Conservation (phyloP, 2,888 invertebrate species). For the Drosophila fulvimacula region DNA sequence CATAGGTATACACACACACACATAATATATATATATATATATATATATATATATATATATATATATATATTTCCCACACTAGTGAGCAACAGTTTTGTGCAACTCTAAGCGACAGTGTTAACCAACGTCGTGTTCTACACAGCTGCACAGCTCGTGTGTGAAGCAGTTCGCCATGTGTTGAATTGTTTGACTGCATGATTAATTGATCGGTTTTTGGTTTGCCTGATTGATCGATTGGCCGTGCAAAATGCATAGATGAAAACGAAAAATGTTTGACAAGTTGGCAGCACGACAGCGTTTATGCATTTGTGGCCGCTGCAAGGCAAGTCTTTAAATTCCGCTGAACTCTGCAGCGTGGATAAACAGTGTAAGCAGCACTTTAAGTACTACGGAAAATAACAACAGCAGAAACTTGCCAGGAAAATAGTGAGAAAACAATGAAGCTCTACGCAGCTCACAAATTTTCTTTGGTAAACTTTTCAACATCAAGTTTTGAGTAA, state of each 20-base stretch:
- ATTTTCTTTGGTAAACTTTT: slow-evolving; percentile 37
- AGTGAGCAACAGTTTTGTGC: neutral
- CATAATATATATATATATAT: too few relatives aligned
- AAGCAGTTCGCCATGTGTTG: neutral
- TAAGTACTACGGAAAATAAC: neutral
- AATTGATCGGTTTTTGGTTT: slow-evolving; percentile 17
- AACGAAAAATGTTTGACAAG: neutral
- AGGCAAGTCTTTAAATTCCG: neutral
- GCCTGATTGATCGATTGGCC: slow-evolving; percentile 28
- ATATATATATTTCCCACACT: too few relatives aligned
- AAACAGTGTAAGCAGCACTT: neutral
- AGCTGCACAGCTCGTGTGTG: neutral
- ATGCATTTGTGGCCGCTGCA: neutral
- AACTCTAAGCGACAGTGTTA: neutral
- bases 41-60: too few relatives aligned
- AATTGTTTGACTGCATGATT: slow-evolving; percentile 4
- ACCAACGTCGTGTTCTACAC: neutral
- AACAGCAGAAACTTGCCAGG: slow-evolving; percentile 23
- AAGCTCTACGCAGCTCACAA: slow-evolving; percentile 7
- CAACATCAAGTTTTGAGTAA: slow-evolving; percentile 7
- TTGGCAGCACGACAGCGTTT: slow-evolving; percentile 6
- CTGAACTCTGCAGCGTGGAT: neutral
- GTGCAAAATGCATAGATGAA: slow-evolving; percentile 4
- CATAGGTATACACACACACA: too few relatives aligned
- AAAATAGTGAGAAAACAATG: slow-evolving; percentile 41